Conservation (phyloP, 2,797 vertebrate genomes). For the Gallinago nigripennis region DNA sequence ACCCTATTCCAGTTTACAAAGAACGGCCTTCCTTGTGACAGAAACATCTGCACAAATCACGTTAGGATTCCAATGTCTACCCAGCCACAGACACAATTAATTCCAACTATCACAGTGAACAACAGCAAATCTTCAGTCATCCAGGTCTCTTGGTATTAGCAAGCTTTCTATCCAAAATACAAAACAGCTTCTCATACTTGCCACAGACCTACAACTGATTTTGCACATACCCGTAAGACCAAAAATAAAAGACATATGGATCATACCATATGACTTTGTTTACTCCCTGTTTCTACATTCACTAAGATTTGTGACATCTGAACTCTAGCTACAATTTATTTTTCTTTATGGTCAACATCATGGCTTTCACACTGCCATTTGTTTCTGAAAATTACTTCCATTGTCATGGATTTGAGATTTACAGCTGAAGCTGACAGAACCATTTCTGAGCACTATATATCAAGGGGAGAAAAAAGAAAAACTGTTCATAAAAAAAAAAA, state of each 20-base stretch:
- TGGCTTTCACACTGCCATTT: background rate
- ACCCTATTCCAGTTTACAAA: background rate
- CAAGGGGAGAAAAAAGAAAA: background rate
- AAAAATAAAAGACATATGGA: background rate
- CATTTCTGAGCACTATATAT: background rate
- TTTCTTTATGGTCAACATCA: background rate
- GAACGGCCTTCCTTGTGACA: background rate
- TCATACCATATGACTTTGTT: background rate
- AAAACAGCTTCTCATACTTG: background rate
- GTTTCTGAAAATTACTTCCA: slow-evolving; percentile 8
- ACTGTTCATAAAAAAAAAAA: background rate
- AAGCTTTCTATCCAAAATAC: background rate
- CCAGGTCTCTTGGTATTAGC: background rate
- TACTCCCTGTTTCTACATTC: background rate
- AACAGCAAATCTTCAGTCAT: background rate
- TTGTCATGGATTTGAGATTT: slow-evolving; percentile 4
- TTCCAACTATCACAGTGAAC: background rate
- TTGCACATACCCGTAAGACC: background rate
- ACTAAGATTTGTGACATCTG: background rate
- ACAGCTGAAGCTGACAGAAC: background rate
- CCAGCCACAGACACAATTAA: background rate
- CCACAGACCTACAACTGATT: background rate
- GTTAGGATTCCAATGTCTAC: background rate
- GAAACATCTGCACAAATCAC: background rate
- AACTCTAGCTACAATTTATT: background rate